Conservation (phyloP, 2,888 invertebrate species). For the Hololepta plana region DNA sequence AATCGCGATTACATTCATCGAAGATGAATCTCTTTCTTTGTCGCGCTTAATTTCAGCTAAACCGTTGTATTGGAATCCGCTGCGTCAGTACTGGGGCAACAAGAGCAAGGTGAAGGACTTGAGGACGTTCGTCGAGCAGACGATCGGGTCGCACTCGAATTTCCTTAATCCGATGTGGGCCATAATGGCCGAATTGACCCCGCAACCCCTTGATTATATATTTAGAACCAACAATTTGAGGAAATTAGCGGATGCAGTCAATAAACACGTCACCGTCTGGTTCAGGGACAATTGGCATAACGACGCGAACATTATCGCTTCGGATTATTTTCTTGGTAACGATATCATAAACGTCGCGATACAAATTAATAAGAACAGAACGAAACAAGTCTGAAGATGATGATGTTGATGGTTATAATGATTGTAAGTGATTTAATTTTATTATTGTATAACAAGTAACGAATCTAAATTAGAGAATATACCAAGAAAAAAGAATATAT, state of each 20-base stretch:
- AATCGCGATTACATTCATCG: not conserved
- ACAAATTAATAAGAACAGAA: constrained; percentile 18
- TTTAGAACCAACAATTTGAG: constrained; percentile 41
- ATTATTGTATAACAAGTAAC: too few relatives aligned
- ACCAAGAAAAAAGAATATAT: too few relatives aligned
- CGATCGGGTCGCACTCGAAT: constrained; percentile 23
- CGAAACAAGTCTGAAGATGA: too few relatives aligned
- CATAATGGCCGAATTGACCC: constrained; percentile 59
- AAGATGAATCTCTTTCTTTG: constrained; percentile 1
- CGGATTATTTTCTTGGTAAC: constrained; percentile 55
- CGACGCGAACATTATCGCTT: constrained; percentile 51
- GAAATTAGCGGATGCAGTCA: constrained; percentile 44
- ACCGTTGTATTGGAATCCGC: constrained; percentile 34
- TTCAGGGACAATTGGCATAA: constrained; percentile 46
- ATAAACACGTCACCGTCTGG: constrained; percentile 50
- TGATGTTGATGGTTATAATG: too few relatives aligned
- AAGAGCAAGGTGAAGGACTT: constrained; percentile 34
- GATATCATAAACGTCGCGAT: constrained; percentile 52
- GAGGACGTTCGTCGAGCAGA: constrained; percentile 29
- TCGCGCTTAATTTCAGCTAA: constrained; percentile 17
- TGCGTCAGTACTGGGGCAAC: constrained; percentile 50
- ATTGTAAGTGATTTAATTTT: too few relatives aligned
- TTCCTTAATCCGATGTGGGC: constrained; percentile 35
- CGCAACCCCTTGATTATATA: constrained; percentile 42
- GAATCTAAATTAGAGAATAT: too few relatives aligned